A percentile compares a stretch with the other conserved stretches of the same genome.
Evolutionary conservation across 2,113 vertebrate species (phyloP).

Genomic region (Tenrec ecaudatus): DNA sequence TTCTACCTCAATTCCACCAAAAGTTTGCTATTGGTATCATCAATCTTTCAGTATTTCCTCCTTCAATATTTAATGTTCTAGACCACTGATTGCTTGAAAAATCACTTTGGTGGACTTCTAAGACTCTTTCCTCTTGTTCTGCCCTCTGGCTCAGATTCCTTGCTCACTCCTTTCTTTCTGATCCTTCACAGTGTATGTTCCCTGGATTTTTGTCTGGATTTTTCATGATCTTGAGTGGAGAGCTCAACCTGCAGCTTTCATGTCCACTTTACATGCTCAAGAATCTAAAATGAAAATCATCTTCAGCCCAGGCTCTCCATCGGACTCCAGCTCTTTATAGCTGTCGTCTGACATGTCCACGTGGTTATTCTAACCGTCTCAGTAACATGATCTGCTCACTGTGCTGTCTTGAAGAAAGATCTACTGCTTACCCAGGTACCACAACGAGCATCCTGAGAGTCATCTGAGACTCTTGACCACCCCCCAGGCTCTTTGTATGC

Average conservation of each 20-base stretch:
- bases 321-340: background rate
- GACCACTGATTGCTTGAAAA: slow-evolving; percentile 1
- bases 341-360: background rate
- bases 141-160: background rate
- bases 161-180: background rate
- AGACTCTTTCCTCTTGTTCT: background rate
- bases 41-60: slow-evolving; percentile 26
- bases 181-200: background rate
- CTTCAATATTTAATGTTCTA: slow-evolving; percentile 13
- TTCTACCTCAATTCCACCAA: background rate
- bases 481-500: background rate
- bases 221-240: background rate
- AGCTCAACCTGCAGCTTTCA: slow-evolving; percentile 38
- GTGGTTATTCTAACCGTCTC: background rate
- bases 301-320: too few species aligned
- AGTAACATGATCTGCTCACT: background rate
- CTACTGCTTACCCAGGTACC: background rate
- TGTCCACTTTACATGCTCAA: background rate
- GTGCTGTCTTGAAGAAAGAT: background rate
- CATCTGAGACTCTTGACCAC: background rate
- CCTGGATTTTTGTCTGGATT: background rate
- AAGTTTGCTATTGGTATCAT: background rate
- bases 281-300: too few species aligned
- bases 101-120: slow-evolving; percentile 36
- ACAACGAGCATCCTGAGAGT: background rate